Conservation (phyloP, 2,113 vertebrate species). For the Vulpes ferrilata region DNA sequence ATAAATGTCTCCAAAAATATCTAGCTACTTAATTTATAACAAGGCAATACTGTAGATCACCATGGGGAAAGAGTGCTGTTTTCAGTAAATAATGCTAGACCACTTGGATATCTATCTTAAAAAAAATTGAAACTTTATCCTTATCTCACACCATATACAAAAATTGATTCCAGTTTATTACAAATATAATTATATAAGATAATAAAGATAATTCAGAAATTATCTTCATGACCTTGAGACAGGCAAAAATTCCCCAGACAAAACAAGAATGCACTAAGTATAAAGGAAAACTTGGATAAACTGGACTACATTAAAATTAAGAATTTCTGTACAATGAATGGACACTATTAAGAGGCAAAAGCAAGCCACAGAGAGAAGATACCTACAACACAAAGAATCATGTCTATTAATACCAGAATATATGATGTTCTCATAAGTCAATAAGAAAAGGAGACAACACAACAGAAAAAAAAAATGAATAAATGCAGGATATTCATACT, state of each 20-base stretch:
- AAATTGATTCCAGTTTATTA: not conserved
- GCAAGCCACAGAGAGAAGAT: not conserved
- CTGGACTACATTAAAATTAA: not conserved
- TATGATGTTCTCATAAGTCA: not conserved
- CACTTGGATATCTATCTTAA: not conserved
- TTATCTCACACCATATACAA: not conserved
- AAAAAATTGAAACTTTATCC: not conserved
- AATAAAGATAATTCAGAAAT: not conserved
- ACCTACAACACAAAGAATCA: not conserved
- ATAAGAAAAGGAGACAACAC: not conserved
- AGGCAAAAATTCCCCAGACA: constrained; percentile 2
- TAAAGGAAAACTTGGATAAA: not conserved
- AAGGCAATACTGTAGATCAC: not conserved
- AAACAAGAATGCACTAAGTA: not conserved
- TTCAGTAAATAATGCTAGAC: not conserved
- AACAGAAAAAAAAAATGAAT: not conserved
- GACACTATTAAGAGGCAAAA: not conserved
- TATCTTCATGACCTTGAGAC: constrained; percentile 30
- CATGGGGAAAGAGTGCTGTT: not conserved
- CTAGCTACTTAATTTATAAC: not conserved
- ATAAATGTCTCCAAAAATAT: not conserved
- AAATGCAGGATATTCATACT: not conserved
- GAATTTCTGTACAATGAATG: not conserved
- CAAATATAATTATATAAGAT: not conserved
- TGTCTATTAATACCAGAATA: not conserved